Evolutionary conservation across 1,140 invertebrate genomes (phyloP).

Genomic region (Ceratina japonica): DNA sequence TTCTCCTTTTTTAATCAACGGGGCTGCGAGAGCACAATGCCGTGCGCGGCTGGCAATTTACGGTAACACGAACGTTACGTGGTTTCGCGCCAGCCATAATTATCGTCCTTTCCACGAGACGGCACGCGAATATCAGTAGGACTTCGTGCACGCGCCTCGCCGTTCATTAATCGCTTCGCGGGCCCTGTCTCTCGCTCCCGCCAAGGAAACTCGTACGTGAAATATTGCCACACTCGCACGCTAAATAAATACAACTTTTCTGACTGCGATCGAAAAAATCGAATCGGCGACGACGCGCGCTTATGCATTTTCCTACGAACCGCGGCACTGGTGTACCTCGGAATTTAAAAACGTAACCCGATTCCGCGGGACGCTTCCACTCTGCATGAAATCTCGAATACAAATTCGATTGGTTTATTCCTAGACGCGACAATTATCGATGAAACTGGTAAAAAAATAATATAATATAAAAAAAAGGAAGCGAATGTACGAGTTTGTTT

Average conservation of each 20-base stretch:
- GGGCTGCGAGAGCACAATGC: conserved; percentile 51
- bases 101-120: conserved; percentile 46
- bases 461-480: no score
- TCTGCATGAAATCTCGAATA: background rate
- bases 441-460: background rate
- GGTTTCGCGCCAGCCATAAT: conserved; percentile 58
- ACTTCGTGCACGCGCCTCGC: background rate
- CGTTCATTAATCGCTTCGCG: conserved; percentile 11
- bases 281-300: no score
- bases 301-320: no score
- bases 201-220: background rate
- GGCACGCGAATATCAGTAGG: conserved; percentile 48
- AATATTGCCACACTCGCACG: background rate
- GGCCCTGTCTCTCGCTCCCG: background rate
- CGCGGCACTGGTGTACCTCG: no score
- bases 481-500: conserved; percentile 37
- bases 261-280: no score
- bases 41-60: conserved; percentile 49
- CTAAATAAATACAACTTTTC: no score
- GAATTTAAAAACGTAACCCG: no score
- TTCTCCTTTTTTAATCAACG: conserved; percentile 51
- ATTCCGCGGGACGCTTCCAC: background rate
- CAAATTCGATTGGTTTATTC: background rate
- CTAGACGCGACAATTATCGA: conserved; percentile 7
- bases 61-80: conserved; percentile 57